phyloP scores from a whole-genome alignment of 2,113 vertebrate species.

The Brevimyrus niger region DNA sequence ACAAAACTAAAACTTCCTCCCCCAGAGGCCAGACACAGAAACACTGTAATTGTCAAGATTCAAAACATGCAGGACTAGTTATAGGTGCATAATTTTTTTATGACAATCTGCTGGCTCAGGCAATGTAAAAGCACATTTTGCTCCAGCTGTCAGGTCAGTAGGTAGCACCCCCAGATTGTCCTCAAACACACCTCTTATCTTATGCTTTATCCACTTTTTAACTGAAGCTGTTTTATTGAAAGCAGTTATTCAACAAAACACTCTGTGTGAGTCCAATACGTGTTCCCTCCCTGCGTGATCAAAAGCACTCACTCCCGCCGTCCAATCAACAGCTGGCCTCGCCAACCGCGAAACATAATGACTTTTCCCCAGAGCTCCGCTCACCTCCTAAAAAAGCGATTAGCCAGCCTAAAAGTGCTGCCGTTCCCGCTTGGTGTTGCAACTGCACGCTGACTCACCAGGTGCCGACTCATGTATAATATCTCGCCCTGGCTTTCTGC shows the following conservation, averaged over 20 bases:
- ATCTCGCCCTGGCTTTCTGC: background rate
- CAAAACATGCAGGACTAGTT: background rate
- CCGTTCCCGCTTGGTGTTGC: background rate
- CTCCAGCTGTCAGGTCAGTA: background rate
- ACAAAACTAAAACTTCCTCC: background rate
- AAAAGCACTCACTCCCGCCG: constrained; percentile 1
- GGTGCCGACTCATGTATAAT: background rate
- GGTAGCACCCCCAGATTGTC: background rate
- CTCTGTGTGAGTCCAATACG: background rate
- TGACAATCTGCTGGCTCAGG: background rate
- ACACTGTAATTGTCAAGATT: background rate
- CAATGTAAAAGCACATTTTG: background rate
- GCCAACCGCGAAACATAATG: background rate
- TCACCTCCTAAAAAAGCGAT: background rate
- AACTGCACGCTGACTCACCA: background rate
- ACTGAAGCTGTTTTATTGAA: background rate
- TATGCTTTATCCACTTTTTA: constrained; percentile 19
- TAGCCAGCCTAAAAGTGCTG: background rate
- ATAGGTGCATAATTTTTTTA: background rate
- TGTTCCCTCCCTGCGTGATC: background rate
- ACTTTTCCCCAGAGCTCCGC: background rate
- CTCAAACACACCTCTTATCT: constrained; percentile 7
- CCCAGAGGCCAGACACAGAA: background rate
- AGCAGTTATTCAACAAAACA: background rate
- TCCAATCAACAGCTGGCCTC: constrained; percentile 4